These are phyloP conservation scores for Acanthaster planci DNA, from an alignment of 35 echinoderm and acorn worm genomes.

Conservation along the genomic window DNA sequence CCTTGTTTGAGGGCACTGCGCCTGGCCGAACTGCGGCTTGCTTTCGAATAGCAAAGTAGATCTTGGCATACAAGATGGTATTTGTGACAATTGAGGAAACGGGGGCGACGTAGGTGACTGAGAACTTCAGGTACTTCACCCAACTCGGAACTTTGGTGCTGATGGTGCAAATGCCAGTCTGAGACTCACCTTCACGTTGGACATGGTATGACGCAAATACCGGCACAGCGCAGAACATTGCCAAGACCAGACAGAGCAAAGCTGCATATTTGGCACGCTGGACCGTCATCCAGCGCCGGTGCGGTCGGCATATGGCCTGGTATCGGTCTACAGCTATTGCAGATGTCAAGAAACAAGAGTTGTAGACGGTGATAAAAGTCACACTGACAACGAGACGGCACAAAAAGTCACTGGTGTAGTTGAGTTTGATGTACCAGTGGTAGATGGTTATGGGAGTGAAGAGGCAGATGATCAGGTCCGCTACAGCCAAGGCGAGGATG, in stretches of 20 bases:
- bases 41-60: too few species aligned
- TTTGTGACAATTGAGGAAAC: too few species aligned
- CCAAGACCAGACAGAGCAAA: neutral
- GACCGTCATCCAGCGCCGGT: slow-evolving; percentile 16
- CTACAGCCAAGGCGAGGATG: slow-evolving; percentile 46
- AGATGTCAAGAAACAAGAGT: slow-evolving; percentile 29
- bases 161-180: too few species aligned
- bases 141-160: too few species aligned
- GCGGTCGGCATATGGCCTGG: slow-evolving; percentile 50
- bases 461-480: slow-evolving; percentile 44
- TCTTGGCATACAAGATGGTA: too few species aligned
- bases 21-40: too few species aligned
- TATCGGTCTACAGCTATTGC: slow-evolving; percentile 53
- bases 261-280: slow-evolving; percentile 27
- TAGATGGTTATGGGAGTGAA: slow-evolving; percentile 22
- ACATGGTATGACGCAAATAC: neutral
- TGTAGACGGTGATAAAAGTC: neutral
- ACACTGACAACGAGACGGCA: slow-evolving; percentile 32
- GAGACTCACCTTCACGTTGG: too few species aligned
- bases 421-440: neutral
- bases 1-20: too few species aligned
- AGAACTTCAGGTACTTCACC: too few species aligned
- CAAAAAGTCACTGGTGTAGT: slow-evolving; percentile 18
- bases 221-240: neutral
- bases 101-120: too few species aligned